phyloP scores from a whole-genome alignment of 2,797 vertebrate genomes.

The Paguma larvata region DNA sequence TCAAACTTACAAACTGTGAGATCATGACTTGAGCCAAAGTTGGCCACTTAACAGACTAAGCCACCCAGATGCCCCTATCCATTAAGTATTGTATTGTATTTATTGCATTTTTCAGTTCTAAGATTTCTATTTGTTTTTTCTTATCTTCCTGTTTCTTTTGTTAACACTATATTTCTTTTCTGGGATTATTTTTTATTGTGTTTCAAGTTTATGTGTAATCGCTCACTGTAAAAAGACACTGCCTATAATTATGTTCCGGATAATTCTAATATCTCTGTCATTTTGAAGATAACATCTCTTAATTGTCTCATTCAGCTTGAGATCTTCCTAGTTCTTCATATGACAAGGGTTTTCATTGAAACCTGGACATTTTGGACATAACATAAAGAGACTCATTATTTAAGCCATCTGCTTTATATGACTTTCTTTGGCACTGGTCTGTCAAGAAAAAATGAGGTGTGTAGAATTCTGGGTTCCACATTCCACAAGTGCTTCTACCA shows the following conservation, averaged over 20 bases:
- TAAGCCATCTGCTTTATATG: background rate
- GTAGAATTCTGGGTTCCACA: background rate
- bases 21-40: too few relatives aligned
- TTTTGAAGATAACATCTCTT: background rate
- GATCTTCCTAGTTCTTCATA: background rate
- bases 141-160: background rate
- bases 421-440: background rate
- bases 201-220: background rate
- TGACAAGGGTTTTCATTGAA: background rate
- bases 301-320: background rate
- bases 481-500: background rate
- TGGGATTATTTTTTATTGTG: background rate
- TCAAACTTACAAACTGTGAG: too few relatives aligned
- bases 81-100: background rate
- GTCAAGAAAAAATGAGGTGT: background rate
- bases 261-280: background rate
- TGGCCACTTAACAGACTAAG: too few relatives aligned
- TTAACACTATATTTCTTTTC: background rate
- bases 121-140: background rate
- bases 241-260: background rate
- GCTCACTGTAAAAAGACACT: background rate
- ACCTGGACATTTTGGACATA: background rate
- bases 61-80: too few relatives aligned
- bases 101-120: background rate
- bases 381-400: background rate